phyloP scores from a whole-genome alignment of 1,140 invertebrate genomes.

The Apis florea region DNA sequence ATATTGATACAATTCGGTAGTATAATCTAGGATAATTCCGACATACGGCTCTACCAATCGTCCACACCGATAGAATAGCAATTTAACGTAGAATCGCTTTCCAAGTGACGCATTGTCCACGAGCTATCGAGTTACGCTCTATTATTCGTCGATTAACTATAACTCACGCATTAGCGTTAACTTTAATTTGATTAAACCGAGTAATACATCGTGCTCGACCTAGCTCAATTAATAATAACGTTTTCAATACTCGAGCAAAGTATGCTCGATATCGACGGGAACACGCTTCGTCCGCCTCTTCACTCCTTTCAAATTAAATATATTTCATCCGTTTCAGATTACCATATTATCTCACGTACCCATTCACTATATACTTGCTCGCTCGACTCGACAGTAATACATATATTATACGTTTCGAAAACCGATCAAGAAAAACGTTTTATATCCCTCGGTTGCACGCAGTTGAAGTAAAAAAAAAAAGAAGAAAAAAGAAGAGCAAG shows the following conservation, averaged over 20 bases:
- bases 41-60: background rate
- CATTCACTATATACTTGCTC: no score
- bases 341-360: no score
- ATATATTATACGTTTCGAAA: background rate
- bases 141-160: conserved; percentile 1
- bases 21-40: background rate
- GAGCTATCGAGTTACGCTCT: background rate
- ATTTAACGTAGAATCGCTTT: background rate
- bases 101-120: background rate
- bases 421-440: conserved; percentile 34
- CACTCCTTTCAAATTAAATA: background rate
- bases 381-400: no score
- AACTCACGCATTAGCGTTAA: background rate
- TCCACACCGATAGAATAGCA: no score
- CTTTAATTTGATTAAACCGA: conserved; percentile 12
- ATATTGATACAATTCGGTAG: background rate
- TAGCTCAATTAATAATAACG: conserved; percentile 9
- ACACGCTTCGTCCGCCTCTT: background rate
- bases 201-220: background rate
- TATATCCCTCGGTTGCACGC: conserved; percentile 4
- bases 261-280: background rate
- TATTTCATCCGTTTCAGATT: background rate
- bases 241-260: background rate
- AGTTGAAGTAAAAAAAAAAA: background rate
- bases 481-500: conserved; percentile 2